phyloP scores from a whole-genome alignment of 2,888 invertebrate species.

The Euclidia mi region DNA sequence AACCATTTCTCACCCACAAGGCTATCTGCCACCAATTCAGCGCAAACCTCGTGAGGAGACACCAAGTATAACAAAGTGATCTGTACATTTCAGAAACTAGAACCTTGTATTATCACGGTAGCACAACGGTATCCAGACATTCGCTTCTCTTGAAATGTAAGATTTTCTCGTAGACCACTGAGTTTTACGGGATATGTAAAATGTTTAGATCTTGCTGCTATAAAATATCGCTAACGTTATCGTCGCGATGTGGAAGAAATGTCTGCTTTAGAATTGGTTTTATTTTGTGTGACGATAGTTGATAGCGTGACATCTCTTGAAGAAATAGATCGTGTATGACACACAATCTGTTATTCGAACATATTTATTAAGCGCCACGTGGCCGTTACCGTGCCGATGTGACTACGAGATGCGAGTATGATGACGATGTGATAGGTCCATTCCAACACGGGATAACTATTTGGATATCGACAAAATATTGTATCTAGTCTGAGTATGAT shows the following conservation, averaged over 20 bases:
- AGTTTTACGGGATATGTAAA: constrained; percentile 7
- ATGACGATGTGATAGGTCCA: too few species aligned
- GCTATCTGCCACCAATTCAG: not conserved
- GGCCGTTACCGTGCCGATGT: too few species aligned
- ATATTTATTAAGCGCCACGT: too few species aligned
- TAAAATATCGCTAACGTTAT: not conserved
- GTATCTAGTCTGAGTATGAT: too few species aligned
- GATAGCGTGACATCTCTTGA: too few species aligned
- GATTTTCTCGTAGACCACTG: constrained; percentile 13
- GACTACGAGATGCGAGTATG: too few species aligned
- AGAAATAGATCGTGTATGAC: too few species aligned
- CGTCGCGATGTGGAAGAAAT: not conserved
- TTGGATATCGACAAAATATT: too few species aligned
- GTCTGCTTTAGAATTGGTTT: not conserved
- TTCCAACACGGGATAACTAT: too few species aligned
- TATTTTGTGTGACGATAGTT: too few species aligned
- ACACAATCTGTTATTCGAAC: too few species aligned
- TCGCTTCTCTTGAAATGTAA: constrained; percentile 8
- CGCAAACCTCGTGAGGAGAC: not conserved
- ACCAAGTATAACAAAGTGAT: constrained; percentile 11
- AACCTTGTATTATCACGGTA: constrained; percentile 13
- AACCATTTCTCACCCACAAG: not conserved
- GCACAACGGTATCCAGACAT: constrained; percentile 7
- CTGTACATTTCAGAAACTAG: constrained; percentile 20
- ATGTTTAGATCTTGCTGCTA: constrained; percentile 4